phyloP scores from a whole-genome alignment of 2,888 invertebrate species.

The Athalia cordata region DNA sequence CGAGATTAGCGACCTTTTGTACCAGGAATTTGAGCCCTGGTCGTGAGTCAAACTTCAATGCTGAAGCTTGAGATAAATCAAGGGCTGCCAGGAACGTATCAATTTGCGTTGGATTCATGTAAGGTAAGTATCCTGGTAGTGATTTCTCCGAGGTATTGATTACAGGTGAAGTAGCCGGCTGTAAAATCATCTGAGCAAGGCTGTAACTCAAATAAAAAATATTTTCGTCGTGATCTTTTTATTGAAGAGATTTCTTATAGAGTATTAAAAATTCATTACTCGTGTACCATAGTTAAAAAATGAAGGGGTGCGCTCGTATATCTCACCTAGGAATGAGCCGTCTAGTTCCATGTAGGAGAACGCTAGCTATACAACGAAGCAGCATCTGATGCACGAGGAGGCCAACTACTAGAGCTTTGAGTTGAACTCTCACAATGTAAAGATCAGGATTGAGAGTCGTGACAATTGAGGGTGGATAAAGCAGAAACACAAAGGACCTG shows the following conservation, averaged over 20 bases:
- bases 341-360: slow-evolving; percentile 85
- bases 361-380: slow-evolving; percentile 91
- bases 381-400: slow-evolving; percentile 94
- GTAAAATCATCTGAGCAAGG: slow-evolving; percentile 72
- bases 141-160: slow-evolving; percentile 52
- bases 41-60: slow-evolving; percentile 90
- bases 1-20: slow-evolving; percentile 92
- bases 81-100: slow-evolving; percentile 86
- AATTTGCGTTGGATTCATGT: slow-evolving; percentile 78
- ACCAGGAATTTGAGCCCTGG: slow-evolving; percentile 95
- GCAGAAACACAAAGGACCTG: slow-evolving; percentile 90
- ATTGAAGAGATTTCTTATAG: too few relatives aligned
- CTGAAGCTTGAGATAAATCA: slow-evolving; percentile 87
- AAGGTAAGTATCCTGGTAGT: slow-evolving; percentile 65
- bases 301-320: not conserved
- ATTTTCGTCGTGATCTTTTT: not conserved
- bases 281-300: not conserved
- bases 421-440: slow-evolving; percentile 89
- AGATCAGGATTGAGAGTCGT: slow-evolving; percentile 84
- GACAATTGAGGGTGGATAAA: slow-evolving; percentile 86
- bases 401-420: slow-evolving; percentile 91
- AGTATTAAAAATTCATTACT: not conserved
- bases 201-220: slow-evolving; percentile 57
- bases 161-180: slow-evolving; percentile 59
- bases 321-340: slow-evolving; percentile 78